A percentile compares a stretch with the other conserved stretches of the same genome.
These are phyloP conservation scores for Drosophila funebris DNA, from an alignment of 1,140 invertebrate species.

Conservation along the genomic window DNA sequence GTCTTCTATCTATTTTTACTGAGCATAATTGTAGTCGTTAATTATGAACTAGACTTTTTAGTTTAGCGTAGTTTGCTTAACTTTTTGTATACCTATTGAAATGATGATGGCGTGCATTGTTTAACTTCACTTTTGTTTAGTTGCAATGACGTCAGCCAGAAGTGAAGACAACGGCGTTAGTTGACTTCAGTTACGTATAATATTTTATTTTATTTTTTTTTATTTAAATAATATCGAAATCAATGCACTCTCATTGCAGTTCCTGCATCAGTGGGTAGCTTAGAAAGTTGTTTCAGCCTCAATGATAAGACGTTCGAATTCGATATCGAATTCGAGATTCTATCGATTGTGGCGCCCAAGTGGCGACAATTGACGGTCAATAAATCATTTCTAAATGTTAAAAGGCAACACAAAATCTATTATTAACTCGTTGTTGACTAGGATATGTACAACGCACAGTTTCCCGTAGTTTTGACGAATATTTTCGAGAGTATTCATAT, in stretches of 20 bases:
- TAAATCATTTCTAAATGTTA: constrained; percentile 5
- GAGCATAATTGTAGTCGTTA: neutral
- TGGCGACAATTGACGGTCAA: neutral
- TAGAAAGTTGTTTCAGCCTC: constrained; percentile 30
- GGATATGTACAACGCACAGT: too few relatives aligned
- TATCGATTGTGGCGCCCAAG: constrained; percentile 8
- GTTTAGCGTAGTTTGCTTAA: constrained; percentile 14
- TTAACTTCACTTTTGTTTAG: constrained; percentile 14
- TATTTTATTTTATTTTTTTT: neutral
- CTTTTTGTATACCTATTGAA: constrained; percentile 11
- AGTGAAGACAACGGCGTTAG: constrained; percentile 9
- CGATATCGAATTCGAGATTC: too few relatives aligned
- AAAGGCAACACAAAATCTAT: neutral
- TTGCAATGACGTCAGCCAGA: constrained; percentile 23
- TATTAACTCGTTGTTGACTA: neutral
- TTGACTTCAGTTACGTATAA: neutral
- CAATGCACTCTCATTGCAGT: neutral
- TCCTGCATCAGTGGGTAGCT: constrained; percentile 9
- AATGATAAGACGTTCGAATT: too few relatives aligned
- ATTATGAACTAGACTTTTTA: neutral
- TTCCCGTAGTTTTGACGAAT: too few relatives aligned
- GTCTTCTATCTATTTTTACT: constrained; percentile 4
- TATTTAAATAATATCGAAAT: constrained; percentile 18
- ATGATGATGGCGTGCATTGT: constrained; percentile 28
- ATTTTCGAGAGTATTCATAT: too few relatives aligned